phyloP scores from a whole-genome alignment of 2,113 vertebrate species.

The Astatoreochromis straeleni region DNA sequence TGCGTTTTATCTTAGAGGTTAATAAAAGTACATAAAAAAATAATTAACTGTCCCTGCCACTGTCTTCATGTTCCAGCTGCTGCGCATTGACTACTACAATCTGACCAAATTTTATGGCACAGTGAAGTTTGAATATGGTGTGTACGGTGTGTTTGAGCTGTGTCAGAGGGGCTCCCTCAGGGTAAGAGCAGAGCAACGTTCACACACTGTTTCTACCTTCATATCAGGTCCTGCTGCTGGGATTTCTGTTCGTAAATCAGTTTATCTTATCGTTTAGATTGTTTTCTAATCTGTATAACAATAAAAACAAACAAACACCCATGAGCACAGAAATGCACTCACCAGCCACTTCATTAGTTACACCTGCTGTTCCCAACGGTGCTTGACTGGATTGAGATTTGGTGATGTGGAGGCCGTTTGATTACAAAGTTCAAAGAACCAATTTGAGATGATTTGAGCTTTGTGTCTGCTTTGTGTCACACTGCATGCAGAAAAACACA shows the following conservation, averaged over 20 bases:
- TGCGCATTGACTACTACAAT: constrained; percentile 94
- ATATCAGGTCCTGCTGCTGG: not conserved
- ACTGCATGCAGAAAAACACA: not conserved
- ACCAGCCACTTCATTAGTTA: not conserved
- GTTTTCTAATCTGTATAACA: not conserved
- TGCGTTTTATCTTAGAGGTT: not conserved
- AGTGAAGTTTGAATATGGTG: constrained; percentile 84
- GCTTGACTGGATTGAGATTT: not conserved
- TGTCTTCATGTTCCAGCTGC: constrained; percentile 70
- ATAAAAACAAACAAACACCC: not conserved
- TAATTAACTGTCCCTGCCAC: too few species aligned
- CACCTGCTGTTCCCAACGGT: not conserved
- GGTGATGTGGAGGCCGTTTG: not conserved
- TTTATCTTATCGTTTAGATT: not conserved
- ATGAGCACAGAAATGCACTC: not conserved
- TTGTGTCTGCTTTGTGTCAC: not conserved
- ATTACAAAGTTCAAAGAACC: not conserved
- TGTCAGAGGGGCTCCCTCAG: constrained; percentile 92
- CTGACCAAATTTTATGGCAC: constrained; percentile 98
- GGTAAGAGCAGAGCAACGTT: constrained; percentile 69
- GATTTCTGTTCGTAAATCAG: not conserved
- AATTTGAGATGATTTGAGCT: not conserved
- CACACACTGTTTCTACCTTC: not conserved
- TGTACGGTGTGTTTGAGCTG: constrained; percentile 89
- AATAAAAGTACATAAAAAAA: not conserved